Conservation (phyloP, 2,113 vertebrate species). For the Bagarius yarrelli region DNA sequence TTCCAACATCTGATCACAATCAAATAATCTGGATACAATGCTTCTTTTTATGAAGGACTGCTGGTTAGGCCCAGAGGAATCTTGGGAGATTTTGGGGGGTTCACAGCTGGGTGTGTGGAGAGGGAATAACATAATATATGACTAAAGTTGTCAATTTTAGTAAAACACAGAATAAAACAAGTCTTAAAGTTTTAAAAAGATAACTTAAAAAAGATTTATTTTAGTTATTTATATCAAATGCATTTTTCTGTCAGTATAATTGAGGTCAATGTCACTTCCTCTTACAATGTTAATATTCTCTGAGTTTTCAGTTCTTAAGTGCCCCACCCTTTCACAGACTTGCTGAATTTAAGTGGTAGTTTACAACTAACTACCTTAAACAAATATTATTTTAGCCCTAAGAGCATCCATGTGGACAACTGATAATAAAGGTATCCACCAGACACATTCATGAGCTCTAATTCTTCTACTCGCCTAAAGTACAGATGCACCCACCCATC, state of each 20-base stretch:
- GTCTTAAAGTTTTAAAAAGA: constrained; percentile 32
- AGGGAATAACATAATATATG: constrained; percentile 57
- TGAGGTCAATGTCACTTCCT: constrained; percentile 46
- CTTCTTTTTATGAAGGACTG: constrained; percentile 68
- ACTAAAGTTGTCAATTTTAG: neutral
- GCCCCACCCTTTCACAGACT: neutral
- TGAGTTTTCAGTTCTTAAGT: neutral
- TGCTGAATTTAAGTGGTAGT: neutral
- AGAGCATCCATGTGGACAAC: neutral
- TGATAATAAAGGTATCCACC: constrained; percentile 2
- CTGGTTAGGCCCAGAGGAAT: constrained; percentile 71
- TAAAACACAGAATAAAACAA: constrained; percentile 18
- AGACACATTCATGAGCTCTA: constrained; percentile 51
- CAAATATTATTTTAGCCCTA: constrained; percentile 17
- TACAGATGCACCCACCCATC: constrained; percentile 69
- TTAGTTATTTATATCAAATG: constrained; percentile 34
- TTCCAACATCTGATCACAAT: constrained; percentile 77
- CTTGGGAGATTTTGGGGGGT: constrained; percentile 63
- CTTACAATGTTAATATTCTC: constrained; percentile 25
- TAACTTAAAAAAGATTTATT: constrained; percentile 11
- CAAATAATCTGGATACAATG: constrained; percentile 77
- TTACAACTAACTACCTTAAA: constrained; percentile 9
- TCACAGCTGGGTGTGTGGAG: constrained; percentile 51
- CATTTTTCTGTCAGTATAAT: constrained; percentile 7
- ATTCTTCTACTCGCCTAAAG: constrained; percentile 72